phyloP scores from a whole-genome alignment of 2,113 vertebrate species.

The Saccopteryx leptura region DNA sequence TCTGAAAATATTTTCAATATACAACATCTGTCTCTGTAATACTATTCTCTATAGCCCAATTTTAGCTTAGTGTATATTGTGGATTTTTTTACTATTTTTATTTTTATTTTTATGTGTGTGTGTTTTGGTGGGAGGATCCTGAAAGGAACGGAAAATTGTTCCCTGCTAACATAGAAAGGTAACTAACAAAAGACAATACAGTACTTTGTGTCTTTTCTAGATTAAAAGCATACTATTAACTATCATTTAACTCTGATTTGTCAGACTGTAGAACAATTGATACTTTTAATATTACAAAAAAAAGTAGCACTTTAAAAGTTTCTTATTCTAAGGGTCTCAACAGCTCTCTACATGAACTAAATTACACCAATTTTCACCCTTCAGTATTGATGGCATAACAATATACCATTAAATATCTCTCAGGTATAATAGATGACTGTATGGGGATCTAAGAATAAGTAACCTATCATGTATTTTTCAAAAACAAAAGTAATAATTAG shows the following conservation, averaged over 20 bases:
- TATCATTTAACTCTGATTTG: slow-evolving; percentile 59
- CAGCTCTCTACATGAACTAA: slow-evolving; percentile 66
- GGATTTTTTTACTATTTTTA: slow-evolving; percentile 52
- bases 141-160: slow-evolving; percentile 62
- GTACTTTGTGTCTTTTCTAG: slow-evolving; percentile 58
- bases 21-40: not conserved
- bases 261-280: slow-evolving; percentile 71
- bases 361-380: slow-evolving; percentile 77
- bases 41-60: not conserved
- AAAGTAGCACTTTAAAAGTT: slow-evolving; percentile 59
- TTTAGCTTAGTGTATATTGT: slow-evolving; percentile 28
- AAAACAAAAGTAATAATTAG: slow-evolving; percentile 52
- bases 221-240: slow-evolving; percentile 77
- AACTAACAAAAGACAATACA: slow-evolving; percentile 35
- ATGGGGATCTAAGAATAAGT: slow-evolving; percentile 61
- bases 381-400: slow-evolving; percentile 53
- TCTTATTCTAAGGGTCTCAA: slow-evolving; percentile 48
- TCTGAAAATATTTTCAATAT: not conserved
- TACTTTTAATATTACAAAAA: slow-evolving; percentile 64
- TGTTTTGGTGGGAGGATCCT: not conserved
- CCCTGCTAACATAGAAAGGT: slow-evolving; percentile 28
- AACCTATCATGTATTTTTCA: slow-evolving; percentile 43
- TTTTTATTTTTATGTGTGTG: not conserved
- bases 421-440: slow-evolving; percentile 21
- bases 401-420: slow-evolving; percentile 61